These are phyloP conservation scores for Aleiodes alternator DNA, from an alignment of 2,888 invertebrate species.

Conservation along the genomic window DNA sequence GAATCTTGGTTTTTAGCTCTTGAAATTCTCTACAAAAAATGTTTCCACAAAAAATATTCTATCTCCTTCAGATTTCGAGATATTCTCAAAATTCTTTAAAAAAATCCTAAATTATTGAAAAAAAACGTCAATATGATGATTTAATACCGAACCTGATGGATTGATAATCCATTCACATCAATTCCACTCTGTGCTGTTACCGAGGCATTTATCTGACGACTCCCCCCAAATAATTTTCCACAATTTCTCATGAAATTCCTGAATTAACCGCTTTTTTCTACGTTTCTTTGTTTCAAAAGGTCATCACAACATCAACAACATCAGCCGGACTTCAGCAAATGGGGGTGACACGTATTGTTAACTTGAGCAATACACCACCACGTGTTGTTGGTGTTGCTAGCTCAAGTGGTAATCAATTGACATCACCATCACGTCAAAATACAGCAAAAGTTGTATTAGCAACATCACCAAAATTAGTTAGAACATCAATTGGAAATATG, in stretches of 20 bases:
- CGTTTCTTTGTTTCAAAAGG: conserved; percentile 58
- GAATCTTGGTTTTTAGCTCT: too few relatives aligned
- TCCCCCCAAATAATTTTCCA: not conserved
- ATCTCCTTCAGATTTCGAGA: not conserved
- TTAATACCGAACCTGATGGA: conserved; percentile 63
- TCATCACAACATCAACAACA: conserved; percentile 69
- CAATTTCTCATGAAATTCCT: not conserved
- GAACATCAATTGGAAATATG: conserved; percentile 73
- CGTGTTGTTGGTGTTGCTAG: conserved; percentile 69
- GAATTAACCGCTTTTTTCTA: not conserved
- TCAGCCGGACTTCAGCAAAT: conserved; percentile 72
- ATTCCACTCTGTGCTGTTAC: conserved; percentile 57
- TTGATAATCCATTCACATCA: conserved; percentile 60
- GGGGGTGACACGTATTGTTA: conserved; percentile 77
- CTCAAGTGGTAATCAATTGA: conserved; percentile 64
- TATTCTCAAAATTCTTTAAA: not conserved
- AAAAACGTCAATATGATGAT: conserved; percentile 55
- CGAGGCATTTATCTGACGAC: conserved; percentile 74
- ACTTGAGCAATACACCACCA: conserved; percentile 70
- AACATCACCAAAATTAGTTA: conserved; percentile 71
- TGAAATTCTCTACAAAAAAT: too few relatives aligned
- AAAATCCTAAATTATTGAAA: not conserved
- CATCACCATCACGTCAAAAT: conserved; percentile 69
- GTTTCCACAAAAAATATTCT: too few relatives aligned
- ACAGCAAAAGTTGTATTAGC: conserved; percentile 71